phyloP scores from a whole-genome alignment of 2,797 vertebrate species.

The Ibycter americanus region DNA sequence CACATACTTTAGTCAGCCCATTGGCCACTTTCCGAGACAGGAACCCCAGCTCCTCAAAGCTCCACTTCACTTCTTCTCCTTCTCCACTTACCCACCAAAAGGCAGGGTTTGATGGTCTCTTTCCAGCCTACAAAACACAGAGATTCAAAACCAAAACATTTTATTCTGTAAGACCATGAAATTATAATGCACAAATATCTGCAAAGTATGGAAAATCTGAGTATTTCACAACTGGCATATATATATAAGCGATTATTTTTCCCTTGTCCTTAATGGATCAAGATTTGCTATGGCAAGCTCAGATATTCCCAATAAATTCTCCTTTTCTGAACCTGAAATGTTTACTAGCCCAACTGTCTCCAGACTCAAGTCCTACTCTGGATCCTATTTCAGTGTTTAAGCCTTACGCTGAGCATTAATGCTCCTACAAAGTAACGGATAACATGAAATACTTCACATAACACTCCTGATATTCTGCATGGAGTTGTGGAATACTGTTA shows the following conservation, averaged over 20 bases:
- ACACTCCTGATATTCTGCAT: background rate
- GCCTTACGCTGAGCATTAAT: background rate
- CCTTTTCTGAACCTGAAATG: background rate
- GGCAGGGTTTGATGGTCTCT: conserved; percentile 72
- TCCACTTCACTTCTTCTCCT: conserved; percentile 80
- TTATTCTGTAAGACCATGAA: background rate
- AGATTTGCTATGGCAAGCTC: background rate
- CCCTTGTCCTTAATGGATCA: background rate
- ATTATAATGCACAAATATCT: background rate
- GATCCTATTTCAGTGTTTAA: background rate
- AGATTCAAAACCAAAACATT: background rate
- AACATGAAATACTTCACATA: background rate
- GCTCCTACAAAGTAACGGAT: background rate
- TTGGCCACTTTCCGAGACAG: conserved; percentile 80
- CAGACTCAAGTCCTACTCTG: background rate
- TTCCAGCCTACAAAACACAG: conserved; percentile 66
- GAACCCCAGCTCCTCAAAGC: conserved; percentile 80
- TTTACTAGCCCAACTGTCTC: background rate
- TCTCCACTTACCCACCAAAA: conserved; percentile 82
- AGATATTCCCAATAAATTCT: background rate
- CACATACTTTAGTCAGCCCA: conserved; percentile 72
- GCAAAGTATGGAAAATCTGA: background rate
- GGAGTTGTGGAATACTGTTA: background rate
- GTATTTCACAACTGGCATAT: background rate
- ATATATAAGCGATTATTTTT: background rate